These are phyloP conservation scores for Calycopis cecrops DNA, from an alignment of 1,140 invertebrate genomes.

Conservation along the genomic window DNA sequence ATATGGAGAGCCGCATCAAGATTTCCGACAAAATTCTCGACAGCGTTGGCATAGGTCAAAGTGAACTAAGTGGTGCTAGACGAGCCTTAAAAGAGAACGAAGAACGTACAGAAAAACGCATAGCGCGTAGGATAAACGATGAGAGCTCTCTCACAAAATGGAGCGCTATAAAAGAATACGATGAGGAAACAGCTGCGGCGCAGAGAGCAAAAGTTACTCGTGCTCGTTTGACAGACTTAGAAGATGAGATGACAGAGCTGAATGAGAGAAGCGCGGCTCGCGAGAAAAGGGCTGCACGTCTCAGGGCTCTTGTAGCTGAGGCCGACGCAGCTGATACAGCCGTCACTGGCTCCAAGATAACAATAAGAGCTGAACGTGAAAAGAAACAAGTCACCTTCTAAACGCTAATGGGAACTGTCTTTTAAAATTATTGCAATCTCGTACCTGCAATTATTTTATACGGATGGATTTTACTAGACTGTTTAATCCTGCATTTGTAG, in stretches of 20 bases:
- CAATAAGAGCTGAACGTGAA: slow-evolving; percentile 55
- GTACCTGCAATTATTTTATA: slow-evolving; percentile 16
- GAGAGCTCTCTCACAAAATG: slow-evolving; percentile 72
- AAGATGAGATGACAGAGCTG: slow-evolving; percentile 78
- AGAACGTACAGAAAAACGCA: slow-evolving; percentile 72
- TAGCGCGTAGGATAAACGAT: slow-evolving; percentile 60
- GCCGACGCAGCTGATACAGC: slow-evolving; percentile 53
- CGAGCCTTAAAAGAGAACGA: slow-evolving; percentile 67
- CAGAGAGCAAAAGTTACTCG: slow-evolving; percentile 60
- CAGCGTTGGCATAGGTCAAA: slow-evolving; percentile 67
- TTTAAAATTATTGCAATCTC: slow-evolving; percentile 14
- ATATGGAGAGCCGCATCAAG: slow-evolving; percentile 72
- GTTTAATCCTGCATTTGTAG: slow-evolving; percentile 58
- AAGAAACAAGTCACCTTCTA: slow-evolving; percentile 72
- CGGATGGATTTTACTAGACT: slow-evolving; percentile 51
- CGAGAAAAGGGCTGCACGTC: slow-evolving; percentile 75
- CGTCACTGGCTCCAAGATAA: slow-evolving; percentile 47
- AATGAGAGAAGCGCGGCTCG: slow-evolving; percentile 75
- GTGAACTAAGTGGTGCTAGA: slow-evolving; percentile 57
- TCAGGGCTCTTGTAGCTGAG: slow-evolving; percentile 76
- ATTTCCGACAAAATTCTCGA: slow-evolving; percentile 78
- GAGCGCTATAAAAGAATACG: slow-evolving; percentile 65
- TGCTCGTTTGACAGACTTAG: slow-evolving; percentile 76
- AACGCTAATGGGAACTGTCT: slow-evolving; percentile 27
- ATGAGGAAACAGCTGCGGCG: slow-evolving; percentile 57